Evolutionary conservation across 2,797 vertebrate genomes (phyloP), one percentile per base, ranked within the genome.

Genomic region (Onychomys arenicola): DNA sequence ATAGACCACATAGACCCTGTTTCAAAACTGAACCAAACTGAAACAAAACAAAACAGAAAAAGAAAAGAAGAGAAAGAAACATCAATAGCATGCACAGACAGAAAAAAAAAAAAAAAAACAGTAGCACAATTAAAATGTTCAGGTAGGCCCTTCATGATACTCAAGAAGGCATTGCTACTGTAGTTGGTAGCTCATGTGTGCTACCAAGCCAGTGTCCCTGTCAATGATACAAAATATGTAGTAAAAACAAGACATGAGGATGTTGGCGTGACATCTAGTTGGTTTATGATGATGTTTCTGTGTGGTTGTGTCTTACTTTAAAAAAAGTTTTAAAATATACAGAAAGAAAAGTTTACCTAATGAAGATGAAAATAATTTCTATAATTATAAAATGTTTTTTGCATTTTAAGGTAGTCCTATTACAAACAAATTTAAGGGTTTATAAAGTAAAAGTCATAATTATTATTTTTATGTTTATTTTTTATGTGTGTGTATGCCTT

Each of bases 131-230:
- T 34, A 52, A 52, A 49, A 34, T 4, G 9, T 17, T 23, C 52
- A 34, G 8, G 29, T 27, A 61, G 23, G 14, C 40, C 5, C 14
- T 43, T 83, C 25, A 16, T 27, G 57, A 9, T 49, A 43, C 40
- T 43, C 40, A 75, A 43, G 11, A 75, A 27, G 11, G 23, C 23
- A 43, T 75, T 43, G 23, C 11, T 43, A 40, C 57, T 16, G 19
- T 25, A 40, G n/a, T 40, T 40, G 25, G 32, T 17, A 84, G 82
- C 8, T 19, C 27, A 6, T 32, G 29, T 52, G 29, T 32, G 27
- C 57, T 37, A 12, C 21, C 7, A 5, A 1, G 2, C 10, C 23
- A 12, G 7, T 9, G 23, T 5, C 5, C 6, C 21, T 71, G 25
- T n/a, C 43, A 37, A 25, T 11, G 4, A 7, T 13, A 37, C 25